phyloP scores from a whole-genome alignment of 2,888 invertebrate genomes.

The Drosophila eohydei region DNA sequence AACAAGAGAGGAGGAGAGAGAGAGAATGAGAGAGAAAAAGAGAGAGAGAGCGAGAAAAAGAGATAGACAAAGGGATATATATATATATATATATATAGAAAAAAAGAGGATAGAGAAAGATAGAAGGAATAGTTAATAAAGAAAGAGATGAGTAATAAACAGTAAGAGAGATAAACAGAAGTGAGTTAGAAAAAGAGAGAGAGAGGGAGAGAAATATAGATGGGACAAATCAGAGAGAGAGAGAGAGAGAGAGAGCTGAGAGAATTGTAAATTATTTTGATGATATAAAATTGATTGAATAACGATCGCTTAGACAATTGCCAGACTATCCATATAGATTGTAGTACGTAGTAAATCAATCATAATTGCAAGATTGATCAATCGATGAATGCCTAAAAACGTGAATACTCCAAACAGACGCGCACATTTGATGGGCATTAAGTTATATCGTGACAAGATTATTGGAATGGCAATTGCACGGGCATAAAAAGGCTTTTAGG shows the following conservation, averaged over 20 bases:
- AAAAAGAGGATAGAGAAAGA: no score
- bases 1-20: not conserved
- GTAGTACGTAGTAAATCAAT: not conserved
- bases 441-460: not conserved
- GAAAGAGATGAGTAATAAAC: no score
- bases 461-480: conserved; percentile 1
- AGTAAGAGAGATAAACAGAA: not conserved
- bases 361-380: not conserved
- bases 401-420: no score
- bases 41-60: not conserved
- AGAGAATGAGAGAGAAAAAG: not conserved
- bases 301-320: not conserved
- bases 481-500: conserved; percentile 2
- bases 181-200: not conserved
- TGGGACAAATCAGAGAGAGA: not conserved
- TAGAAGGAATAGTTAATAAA: no score
- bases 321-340: not conserved
- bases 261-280: not conserved
- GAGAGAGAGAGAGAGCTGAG: not conserved
- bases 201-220: not conserved
- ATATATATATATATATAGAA: no score
- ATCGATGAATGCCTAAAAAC: not conserved
- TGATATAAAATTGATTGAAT: no score
- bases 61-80: no score
- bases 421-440: not conserved